Conservation (phyloP, 2,888 invertebrate species). For the Heteromurus nitidus region DNA sequence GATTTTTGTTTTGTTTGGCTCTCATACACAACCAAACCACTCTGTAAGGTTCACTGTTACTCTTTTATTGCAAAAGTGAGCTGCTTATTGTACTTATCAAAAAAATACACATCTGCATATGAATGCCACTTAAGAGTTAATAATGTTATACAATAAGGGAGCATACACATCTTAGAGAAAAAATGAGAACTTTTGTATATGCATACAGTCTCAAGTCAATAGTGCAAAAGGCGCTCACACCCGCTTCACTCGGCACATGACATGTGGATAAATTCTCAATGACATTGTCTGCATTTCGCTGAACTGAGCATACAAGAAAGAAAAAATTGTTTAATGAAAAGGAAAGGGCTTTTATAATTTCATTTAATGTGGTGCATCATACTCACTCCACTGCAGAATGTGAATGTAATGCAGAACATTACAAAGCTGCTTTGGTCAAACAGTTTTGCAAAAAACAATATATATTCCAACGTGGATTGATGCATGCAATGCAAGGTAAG, state of each 20-base stretch:
- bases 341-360: constrained; percentile 9
- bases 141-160: no score
- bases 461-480: background rate
- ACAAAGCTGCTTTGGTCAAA: background rate
- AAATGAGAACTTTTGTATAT: no score
- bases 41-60: no score
- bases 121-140: constrained; percentile 6
- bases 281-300: background rate
- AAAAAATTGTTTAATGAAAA: constrained; percentile 23
- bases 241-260: background rate
- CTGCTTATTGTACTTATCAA: constrained; percentile 18
- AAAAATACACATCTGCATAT: constrained; percentile 12
- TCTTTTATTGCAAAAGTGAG: no score
- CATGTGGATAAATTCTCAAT: background rate
- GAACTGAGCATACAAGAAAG: background rate
- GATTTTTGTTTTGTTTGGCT: no score
- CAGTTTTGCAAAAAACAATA: background rate
- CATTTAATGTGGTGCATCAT: constrained; percentile 9
- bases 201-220: no score
- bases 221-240: background rate
- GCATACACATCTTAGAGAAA: no score
- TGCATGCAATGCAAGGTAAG: constrained; percentile 26
- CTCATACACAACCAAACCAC: no score
- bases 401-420: background rate
- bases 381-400: background rate